A percentile compares a stretch with the other conserved stretches of the same genome.
phyloP scores from a whole-genome alignment of 1,140 invertebrate species.

The Calephelis virginiensis region DNA sequence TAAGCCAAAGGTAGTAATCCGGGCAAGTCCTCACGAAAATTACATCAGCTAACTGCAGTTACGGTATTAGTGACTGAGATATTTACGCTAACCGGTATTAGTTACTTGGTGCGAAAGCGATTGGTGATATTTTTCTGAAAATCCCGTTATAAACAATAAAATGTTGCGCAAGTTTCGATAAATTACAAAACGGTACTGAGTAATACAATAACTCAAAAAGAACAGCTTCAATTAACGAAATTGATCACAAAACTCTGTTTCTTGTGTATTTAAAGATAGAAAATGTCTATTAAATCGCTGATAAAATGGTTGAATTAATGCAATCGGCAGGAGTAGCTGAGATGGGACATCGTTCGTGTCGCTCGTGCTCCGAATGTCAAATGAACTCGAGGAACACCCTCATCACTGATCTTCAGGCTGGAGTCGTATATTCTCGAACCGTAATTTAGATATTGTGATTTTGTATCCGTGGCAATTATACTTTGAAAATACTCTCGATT shows the following conservation, averaged over 20 bases:
- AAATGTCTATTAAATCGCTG: constrained; percentile 73
- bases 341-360: constrained; percentile 70
- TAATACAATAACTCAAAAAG: neutral
- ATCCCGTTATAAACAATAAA: no score
- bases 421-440: constrained; percentile 33
- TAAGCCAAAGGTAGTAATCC: no score
- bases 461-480: constrained; percentile 64
- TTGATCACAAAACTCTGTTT: constrained; percentile 5
- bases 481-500: constrained; percentile 32
- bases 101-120: no score
- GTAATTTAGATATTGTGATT: constrained; percentile 72
- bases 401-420: constrained; percentile 20
- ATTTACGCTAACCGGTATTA: no score
- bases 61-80: no score
- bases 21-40: no score
- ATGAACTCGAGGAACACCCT: constrained; percentile 56
- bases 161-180: neutral
- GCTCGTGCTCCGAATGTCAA: constrained; percentile 70
- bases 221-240: neutral
- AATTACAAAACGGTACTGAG: neutral
- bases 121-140: no score
- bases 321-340: constrained; percentile 66
- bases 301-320: constrained; percentile 75
- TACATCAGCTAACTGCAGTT: no score
- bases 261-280: constrained; percentile 22